phyloP scores from a whole-genome alignment of 2,113 vertebrate species.

The Oryzias javanicus region DNA sequence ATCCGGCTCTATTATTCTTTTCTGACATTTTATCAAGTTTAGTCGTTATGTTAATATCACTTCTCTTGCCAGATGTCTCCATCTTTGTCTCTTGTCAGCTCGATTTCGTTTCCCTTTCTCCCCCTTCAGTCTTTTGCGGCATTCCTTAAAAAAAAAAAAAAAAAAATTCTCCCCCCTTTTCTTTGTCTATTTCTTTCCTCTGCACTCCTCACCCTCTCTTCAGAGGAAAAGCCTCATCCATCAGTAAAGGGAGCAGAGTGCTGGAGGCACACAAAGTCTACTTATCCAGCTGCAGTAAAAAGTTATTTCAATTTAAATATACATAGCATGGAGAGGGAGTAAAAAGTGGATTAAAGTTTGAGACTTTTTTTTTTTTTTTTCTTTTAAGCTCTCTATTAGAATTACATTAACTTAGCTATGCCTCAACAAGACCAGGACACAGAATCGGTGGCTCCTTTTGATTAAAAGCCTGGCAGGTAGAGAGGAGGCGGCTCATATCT shows the following conservation, averaged over 20 bases:
- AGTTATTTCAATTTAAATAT: conserved; percentile 89
- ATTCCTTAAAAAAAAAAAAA: conserved; percentile 21
- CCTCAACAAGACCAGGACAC: conserved; percentile 64
- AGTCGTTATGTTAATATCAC: conserved; percentile 49
- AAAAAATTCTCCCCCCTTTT: conserved; percentile 4
- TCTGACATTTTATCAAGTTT: conserved; percentile 71
- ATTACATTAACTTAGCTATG: conserved; percentile 72
- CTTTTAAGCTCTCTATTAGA: conserved; percentile 81
- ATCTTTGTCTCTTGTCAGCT: conserved; percentile 41
- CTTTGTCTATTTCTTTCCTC: conserved; percentile 37
- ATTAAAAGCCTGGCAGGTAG: conserved; percentile 66
- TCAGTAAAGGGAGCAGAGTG: conserved; percentile 80
- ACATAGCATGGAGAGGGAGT: conserved; percentile 80
- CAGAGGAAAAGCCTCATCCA: conserved; percentile 72
- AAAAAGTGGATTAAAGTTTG: conserved; percentile 84
- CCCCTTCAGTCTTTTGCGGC: conserved; percentile 25
- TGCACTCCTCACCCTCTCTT: conserved; percentile 33
- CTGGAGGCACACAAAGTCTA: conserved; percentile 84
- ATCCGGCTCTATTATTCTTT: conserved; percentile 57
- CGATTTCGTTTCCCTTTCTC: conserved; percentile 13
- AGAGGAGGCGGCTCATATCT: conserved; percentile 51
- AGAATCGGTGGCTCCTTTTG: conserved; percentile 55
- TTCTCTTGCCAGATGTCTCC: conserved; percentile 37
- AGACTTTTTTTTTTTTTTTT: conserved; percentile 80
- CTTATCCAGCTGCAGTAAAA: conserved; percentile 82